Percentiles rank a stretch among this genome's conserved stretches.
phyloP scores from a whole-genome alignment of 2,797 vertebrate genomes.

The Malacoctenus gilli region DNA sequence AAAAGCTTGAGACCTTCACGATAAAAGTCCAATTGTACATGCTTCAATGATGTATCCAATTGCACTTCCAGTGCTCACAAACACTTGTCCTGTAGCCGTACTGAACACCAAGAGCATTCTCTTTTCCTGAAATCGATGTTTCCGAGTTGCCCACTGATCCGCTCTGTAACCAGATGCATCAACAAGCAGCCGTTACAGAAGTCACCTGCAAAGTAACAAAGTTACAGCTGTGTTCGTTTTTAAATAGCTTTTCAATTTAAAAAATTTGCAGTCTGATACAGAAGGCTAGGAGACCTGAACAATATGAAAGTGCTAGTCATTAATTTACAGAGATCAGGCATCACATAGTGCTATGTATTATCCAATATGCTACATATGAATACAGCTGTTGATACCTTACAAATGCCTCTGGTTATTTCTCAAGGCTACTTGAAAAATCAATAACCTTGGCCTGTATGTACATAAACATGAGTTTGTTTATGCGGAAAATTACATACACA shows the following conservation, averaged over 20 bases:
- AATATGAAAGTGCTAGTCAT: constrained; percentile 99
- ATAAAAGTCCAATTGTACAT: constrained; percentile 88
- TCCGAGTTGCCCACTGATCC: constrained; percentile 84
- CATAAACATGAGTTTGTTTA: constrained; percentile 89
- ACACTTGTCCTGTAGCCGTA: constrained; percentile 85
- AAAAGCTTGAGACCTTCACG: constrained; percentile 90
- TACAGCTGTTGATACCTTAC: constrained; percentile 88
- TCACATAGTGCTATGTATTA: constrained; percentile 99
- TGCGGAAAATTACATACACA: constrained; percentile 86
- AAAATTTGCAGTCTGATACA: constrained; percentile 98
- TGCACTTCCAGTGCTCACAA: constrained; percentile 87
- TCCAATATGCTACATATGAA: constrained; percentile 99
- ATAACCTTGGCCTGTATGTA: constrained; percentile 94
- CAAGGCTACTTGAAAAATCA: constrained; percentile 93
- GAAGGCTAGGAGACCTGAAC: constrained; percentile 99
- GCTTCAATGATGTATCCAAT: constrained; percentile 85
- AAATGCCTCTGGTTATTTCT: constrained; percentile 84
- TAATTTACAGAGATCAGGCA: constrained; percentile 98
- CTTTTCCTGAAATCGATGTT: constrained; percentile 83
- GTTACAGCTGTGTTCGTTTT: constrained; percentile 81
- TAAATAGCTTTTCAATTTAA: constrained; percentile 86
- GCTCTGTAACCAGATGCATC: constrained; percentile 75
- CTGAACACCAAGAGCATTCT: constrained; percentile 88
- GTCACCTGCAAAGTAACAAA: constrained; percentile 81
- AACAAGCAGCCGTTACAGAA: constrained; percentile 76